These are phyloP conservation scores for Amiota minor DNA, from an alignment of 2,888 invertebrate genomes.

Conservation along the genomic window DNA sequence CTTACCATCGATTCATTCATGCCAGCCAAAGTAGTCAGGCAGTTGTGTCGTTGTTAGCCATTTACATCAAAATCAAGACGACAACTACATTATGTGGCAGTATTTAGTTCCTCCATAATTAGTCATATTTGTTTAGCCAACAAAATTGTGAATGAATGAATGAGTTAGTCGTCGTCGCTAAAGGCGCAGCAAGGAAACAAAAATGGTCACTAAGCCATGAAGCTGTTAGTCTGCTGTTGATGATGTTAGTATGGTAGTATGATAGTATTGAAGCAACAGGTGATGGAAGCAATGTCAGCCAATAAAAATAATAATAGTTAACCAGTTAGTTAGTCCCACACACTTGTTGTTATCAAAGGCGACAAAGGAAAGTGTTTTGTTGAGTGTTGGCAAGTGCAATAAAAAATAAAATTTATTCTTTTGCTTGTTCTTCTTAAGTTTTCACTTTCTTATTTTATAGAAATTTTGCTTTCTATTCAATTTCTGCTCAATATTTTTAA, in stretches of 20 bases:
- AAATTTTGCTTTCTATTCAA: slow-evolving; percentile 47
- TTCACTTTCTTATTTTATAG: slow-evolving; percentile 62
- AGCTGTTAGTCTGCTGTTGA: slow-evolving; percentile 39
- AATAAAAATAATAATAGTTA: too few relatives aligned
- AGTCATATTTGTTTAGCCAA: slow-evolving; percentile 67
- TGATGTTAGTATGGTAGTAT: neutral
- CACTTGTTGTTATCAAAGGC: too few relatives aligned
- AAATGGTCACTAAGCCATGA: slow-evolving; percentile 24
- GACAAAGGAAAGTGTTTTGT: neutral
- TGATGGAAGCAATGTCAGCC: too few relatives aligned
- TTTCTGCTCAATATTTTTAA: slow-evolving; percentile 56
- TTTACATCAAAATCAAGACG: slow-evolving; percentile 64
- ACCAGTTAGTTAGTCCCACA: too few relatives aligned
- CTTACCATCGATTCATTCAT: neutral
- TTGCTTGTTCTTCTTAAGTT: slow-evolving; percentile 55
- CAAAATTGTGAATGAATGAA: slow-evolving; percentile 58
- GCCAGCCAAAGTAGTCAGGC: neutral
- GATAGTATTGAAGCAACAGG: neutral
- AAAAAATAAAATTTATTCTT: slow-evolving; percentile 60
- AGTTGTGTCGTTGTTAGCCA: slow-evolving; percentile 38
- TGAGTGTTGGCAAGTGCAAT: slow-evolving; percentile 47
- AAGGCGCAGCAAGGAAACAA: slow-evolving; percentile 38
- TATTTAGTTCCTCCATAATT: slow-evolving; percentile 67
- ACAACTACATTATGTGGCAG: slow-evolving; percentile 64
- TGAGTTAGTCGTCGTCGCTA: slow-evolving; percentile 36